Conservation (phyloP, 2,888 invertebrate genomes). For the Perithous albicinctus region DNA sequence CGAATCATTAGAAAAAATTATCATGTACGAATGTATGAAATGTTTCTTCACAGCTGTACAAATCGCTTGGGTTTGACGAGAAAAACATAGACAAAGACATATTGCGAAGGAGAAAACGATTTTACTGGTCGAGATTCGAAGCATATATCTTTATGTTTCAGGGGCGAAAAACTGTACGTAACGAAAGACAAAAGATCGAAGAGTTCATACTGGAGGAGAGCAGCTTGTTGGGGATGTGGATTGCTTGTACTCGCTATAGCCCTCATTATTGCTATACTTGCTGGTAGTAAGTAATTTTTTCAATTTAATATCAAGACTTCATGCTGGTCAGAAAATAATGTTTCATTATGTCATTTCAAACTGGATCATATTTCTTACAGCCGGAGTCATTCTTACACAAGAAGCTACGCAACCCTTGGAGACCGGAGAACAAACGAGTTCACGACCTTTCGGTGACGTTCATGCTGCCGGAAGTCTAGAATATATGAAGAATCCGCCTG, state of each 20-base stretch:
- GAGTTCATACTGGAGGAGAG: slow-evolving; percentile 88
- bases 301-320: slow-evolving; percentile 68
- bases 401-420: slow-evolving; percentile 86
- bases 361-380: slow-evolving; percentile 84
- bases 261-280: slow-evolving; percentile 90
- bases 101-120: neutral
- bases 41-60: slow-evolving; percentile 63
- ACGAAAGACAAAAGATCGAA: slow-evolving; percentile 92
- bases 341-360: slow-evolving; percentile 24
- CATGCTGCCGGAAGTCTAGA: slow-evolving; percentile 85
- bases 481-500: slow-evolving; percentile 81
- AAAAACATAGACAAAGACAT: neutral
- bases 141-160: slow-evolving; percentile 85
- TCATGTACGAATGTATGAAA: slow-evolving; percentile 32
- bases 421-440: slow-evolving; percentile 82
- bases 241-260: slow-evolving; percentile 88
- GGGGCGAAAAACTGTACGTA: slow-evolving; percentile 93
- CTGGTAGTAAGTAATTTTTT: slow-evolving; percentile 88
- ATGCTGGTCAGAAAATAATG: neutral
- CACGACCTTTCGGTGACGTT: slow-evolving; percentile 87
- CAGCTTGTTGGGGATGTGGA: slow-evolving; percentile 90
- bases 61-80: slow-evolving; percentile 70
- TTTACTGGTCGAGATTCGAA: slow-evolving; percentile 58
- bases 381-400: slow-evolving; percentile 89
- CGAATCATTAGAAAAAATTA: slow-evolving; percentile 1